Percentiles rank a stretch among this genome's conserved stretches.
Conservation (phyloP, 2,888 invertebrate species). For the Drosophila robusta region DNA sequence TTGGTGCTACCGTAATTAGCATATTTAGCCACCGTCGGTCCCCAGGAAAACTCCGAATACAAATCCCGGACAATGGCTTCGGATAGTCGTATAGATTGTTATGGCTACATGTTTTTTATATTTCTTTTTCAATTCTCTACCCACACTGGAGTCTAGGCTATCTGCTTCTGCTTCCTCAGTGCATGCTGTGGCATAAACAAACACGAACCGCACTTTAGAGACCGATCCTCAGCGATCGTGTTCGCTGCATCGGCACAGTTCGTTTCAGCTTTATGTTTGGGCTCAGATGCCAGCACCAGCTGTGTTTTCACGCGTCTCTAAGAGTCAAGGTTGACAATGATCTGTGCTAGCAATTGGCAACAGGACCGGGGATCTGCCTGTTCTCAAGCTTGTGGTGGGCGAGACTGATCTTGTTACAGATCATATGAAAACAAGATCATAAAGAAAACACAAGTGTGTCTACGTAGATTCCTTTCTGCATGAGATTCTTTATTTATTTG, state of each 20-base stretch:
- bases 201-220: slow-evolving; percentile 17
- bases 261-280: slow-evolving; percentile 35
- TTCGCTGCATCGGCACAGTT: slow-evolving; percentile 53
- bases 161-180: slow-evolving; percentile 14
- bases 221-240: slow-evolving; percentile 44
- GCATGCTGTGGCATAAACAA: slow-evolving; percentile 76
- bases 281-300: slow-evolving; percentile 47
- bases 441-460: slow-evolving; percentile 22
- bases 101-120: slow-evolving; percentile 35
- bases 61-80: slow-evolving; percentile 45
- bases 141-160: slow-evolving; percentile 38
- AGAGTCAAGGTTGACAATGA: slow-evolving; percentile 54
- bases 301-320: slow-evolving; percentile 58
- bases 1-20: slow-evolving; percentile 67
- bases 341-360: slow-evolving; percentile 28
- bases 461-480: background rate
- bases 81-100: slow-evolving; percentile 60
- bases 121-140: slow-evolving; percentile 39
- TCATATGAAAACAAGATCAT: slow-evolving; percentile 27
- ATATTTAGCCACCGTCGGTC: slow-evolving; percentile 70
- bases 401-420: slow-evolving; percentile 43
- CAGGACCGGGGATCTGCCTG: slow-evolving; percentile 13
- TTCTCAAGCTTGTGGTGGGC: slow-evolving; percentile 16
- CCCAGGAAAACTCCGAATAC: slow-evolving; percentile 19
- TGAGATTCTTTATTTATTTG: background rate